phyloP scores from a whole-genome alignment of 2,113 vertebrate genomes.

The Hydrochoerus hydrochaeris region DNA sequence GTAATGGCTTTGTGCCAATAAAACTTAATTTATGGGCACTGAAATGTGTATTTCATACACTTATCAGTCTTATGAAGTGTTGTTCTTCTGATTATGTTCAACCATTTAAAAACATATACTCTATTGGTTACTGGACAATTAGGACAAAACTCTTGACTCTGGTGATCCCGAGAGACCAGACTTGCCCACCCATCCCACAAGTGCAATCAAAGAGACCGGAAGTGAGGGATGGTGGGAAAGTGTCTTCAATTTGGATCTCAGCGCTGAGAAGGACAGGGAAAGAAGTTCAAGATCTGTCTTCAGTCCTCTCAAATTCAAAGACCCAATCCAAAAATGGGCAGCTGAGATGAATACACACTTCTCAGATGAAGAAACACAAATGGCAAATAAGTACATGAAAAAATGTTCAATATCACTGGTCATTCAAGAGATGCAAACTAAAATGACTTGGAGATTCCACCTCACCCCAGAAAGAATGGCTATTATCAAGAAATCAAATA shows the following conservation, averaged over 20 bases:
- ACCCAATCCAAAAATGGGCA: too few relatives aligned
- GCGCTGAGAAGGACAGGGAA: background rate
- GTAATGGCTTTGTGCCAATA: background rate
- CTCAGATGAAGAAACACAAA: too few relatives aligned
- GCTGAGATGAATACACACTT: too few relatives aligned
- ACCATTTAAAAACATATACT: slow-evolving; percentile 24
- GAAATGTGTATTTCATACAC: background rate
- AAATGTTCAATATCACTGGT: too few relatives aligned
- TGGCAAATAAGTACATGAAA: too few relatives aligned
- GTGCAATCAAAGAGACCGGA: background rate
- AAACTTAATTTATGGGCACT: background rate
- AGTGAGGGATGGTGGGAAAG: background rate
- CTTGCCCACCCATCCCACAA: background rate
- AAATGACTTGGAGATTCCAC: too few relatives aligned
- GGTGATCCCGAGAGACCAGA: background rate
- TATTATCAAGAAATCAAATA: too few relatives aligned
- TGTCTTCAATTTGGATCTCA: background rate
- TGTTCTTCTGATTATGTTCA: background rate
- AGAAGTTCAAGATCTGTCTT: background rate
- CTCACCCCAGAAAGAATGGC: too few relatives aligned
- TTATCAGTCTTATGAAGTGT: background rate
- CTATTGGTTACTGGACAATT: background rate
- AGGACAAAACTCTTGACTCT: background rate
- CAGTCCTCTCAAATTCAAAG: too few relatives aligned
- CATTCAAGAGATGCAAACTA: too few relatives aligned